Evolutionary conservation across 2,888 invertebrate species (phyloP).

Genomic region (Gari tellinella): DNA sequence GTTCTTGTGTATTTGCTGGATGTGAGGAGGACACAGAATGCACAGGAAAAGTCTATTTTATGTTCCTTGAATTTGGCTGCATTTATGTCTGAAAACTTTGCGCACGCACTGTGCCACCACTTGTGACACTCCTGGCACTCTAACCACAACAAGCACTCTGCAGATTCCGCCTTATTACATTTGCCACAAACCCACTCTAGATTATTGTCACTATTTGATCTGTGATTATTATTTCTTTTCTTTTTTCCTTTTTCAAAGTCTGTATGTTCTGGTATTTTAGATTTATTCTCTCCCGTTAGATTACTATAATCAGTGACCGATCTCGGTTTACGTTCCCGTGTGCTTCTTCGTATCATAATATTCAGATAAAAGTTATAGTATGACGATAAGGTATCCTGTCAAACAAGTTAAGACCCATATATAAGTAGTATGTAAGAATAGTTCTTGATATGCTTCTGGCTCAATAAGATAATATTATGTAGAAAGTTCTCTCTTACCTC

Average conservation of each 20-base stretch:
- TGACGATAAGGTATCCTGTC: too few species aligned
- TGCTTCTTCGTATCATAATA: slow-evolving; percentile 10
- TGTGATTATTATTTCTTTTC: neutral
- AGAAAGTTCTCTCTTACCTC: too few species aligned
- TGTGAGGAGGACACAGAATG: neutral
- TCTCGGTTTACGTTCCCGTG: slow-evolving; percentile 1
- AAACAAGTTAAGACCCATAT: too few species aligned
- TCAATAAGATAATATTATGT: too few species aligned
- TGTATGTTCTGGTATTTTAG: neutral
- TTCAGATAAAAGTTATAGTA: too few species aligned
- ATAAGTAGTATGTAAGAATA: too few species aligned
- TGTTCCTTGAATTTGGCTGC: neutral
- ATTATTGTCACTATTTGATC: neutral
- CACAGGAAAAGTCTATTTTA: slow-evolving; percentile 1
- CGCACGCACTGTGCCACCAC: slow-evolving; percentile 1
- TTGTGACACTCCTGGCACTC: slow-evolving; percentile 1
- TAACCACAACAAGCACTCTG: neutral
- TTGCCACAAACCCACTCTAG: slow-evolving; percentile 1
- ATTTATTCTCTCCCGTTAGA: neutral
- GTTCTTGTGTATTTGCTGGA: neutral
- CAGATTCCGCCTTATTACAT: neutral
- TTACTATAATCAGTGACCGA: slow-evolving; percentile 1
- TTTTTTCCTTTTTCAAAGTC: slow-evolving; percentile 4
- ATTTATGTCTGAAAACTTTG: neutral
- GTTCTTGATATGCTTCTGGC: too few species aligned